These are phyloP conservation scores for Lysandra coridon DNA, from an alignment of 2,888 invertebrate genomes.

Conservation along the genomic window DNA sequence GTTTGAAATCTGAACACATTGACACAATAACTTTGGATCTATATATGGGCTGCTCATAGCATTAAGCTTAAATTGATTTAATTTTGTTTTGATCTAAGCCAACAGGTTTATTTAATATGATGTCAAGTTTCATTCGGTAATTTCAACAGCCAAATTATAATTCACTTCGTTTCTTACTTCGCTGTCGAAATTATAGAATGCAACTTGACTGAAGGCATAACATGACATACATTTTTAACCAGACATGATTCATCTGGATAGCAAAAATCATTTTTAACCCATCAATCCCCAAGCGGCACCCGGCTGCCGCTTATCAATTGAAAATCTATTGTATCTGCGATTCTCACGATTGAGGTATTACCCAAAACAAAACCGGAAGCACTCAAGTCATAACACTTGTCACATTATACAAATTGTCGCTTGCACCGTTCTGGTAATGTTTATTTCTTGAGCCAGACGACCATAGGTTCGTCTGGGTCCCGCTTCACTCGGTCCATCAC, in stretches of 20 bases:
- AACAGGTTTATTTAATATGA: background rate
- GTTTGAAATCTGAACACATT: constrained; percentile 9
- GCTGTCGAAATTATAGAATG: background rate
- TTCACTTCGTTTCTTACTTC: too few species aligned
- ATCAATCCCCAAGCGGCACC: too few species aligned
- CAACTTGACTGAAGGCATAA: background rate
- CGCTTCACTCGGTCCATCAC: constrained; percentile 69
- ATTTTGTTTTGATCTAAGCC: background rate
- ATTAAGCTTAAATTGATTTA: background rate
- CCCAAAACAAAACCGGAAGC: background rate
- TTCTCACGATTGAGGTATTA: too few species aligned
- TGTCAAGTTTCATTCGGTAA: background rate
- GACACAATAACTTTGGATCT: constrained; percentile 9
- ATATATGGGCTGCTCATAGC: background rate
- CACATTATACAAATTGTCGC: background rate
- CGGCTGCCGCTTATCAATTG: too few species aligned
- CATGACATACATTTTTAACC: background rate
- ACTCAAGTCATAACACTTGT: background rate
- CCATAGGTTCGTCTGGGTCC: constrained; percentile 46
- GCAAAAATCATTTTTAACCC: background rate
- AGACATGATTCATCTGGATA: background rate
- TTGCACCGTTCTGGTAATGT: background rate
- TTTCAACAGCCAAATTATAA: background rate
- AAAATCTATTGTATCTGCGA: too few species aligned
- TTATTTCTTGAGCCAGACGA: constrained; percentile 41